A percentile compares a stretch with the other conserved stretches of the same genome.
phyloP scores from a whole-genome alignment of 2,797 vertebrate species.

The Chiloscyllium punctatum region DNA sequence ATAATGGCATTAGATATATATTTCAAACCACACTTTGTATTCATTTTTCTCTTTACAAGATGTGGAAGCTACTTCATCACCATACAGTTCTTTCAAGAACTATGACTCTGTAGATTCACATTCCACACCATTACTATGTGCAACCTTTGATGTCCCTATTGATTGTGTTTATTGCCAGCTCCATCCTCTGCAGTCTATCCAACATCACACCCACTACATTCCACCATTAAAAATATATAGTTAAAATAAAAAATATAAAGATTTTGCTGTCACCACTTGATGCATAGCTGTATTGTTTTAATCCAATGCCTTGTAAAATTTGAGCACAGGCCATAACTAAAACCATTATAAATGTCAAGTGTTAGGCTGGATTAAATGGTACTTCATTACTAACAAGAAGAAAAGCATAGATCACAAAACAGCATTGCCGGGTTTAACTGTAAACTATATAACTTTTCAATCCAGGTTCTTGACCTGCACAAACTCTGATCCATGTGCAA shows the following conservation, averaged over 20 bases:
- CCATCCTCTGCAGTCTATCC: neutral
- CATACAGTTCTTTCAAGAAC: neutral
- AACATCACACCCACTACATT: neutral
- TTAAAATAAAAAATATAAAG: neutral
- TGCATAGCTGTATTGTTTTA: neutral
- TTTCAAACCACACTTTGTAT: neutral
- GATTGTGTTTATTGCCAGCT: neutral
- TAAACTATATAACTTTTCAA: neutral
- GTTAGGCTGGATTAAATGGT: too few species aligned
- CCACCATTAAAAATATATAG: neutral
- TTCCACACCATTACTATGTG: neutral
- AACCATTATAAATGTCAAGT: neutral
- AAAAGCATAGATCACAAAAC: neutral
- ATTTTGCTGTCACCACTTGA: neutral
- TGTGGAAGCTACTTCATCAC: neutral
- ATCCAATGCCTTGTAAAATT: neutral
- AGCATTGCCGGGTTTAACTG: neutral
- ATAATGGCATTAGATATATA: neutral
- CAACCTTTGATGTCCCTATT: neutral
- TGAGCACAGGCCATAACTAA: constrained; percentile 1
- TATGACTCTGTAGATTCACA: neutral
- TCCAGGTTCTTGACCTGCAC: neutral
- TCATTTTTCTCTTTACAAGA: neutral
- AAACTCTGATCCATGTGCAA: constrained; percentile 13
- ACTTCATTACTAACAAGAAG: neutral